These are phyloP conservation scores for Zelleria hepariella DNA, from an alignment of 2,888 invertebrate species.

Conservation along the genomic window DNA sequence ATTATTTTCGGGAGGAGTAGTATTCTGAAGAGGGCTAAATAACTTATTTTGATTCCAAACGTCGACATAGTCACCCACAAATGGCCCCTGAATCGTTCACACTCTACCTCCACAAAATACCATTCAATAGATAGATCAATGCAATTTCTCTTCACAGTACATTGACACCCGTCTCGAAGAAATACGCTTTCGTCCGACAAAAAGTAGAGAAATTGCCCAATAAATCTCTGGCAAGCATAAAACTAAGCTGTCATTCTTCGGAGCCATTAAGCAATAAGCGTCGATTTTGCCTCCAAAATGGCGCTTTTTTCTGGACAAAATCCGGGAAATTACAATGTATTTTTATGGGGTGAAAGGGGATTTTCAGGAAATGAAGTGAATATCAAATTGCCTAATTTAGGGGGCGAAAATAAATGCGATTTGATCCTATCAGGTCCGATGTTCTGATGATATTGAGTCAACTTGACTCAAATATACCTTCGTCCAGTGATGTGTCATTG, in stretches of 20 bases:
- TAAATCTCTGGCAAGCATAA: constrained; percentile 39
- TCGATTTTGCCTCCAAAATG: not conserved
- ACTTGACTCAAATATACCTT: too few relatives aligned
- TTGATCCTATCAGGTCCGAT: not conserved
- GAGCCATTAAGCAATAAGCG: constrained; percentile 35
- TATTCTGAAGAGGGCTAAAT: too few relatives aligned
- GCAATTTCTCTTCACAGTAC: not conserved
- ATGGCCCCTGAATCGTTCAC: too few relatives aligned
- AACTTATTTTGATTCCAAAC: too few relatives aligned
- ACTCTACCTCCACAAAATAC: not conserved
- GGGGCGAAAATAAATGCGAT: not conserved
- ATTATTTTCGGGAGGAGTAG: too few relatives aligned
- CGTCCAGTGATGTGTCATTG: too few relatives aligned
- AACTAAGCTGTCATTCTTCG: constrained; percentile 44
- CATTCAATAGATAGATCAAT: not conserved
- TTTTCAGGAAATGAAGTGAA: not conserved
- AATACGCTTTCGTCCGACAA: constrained; percentile 7
- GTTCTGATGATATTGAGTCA: too few relatives aligned
- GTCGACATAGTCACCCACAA: too few relatives aligned
- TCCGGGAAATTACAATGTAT: not conserved
- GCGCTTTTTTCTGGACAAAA: not conserved
- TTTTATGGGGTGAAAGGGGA: not conserved
- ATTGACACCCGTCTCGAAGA: not conserved
- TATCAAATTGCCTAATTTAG: not conserved
- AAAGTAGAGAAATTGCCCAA: constrained; percentile 30